phyloP scores from a whole-genome alignment of 2,113 vertebrate genomes.

The Grammomys dolichurus region DNA sequence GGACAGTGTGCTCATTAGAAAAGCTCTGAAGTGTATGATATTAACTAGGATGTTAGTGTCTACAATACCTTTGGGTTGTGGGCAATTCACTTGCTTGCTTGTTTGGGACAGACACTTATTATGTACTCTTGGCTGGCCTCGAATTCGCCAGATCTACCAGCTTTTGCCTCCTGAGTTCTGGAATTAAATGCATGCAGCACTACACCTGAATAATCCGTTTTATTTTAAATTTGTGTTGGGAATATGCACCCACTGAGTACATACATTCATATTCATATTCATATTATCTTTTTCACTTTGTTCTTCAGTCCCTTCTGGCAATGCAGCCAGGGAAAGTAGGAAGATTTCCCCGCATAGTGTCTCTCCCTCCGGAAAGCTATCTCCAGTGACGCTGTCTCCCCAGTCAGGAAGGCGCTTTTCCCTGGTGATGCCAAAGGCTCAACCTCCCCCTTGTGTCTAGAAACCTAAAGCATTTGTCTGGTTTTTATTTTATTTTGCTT shows the following conservation, averaged over 20 bases:
- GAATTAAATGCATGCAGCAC: neutral
- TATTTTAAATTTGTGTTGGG: neutral
- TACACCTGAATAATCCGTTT: neutral
- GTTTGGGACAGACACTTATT: neutral
- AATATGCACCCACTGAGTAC: neutral
- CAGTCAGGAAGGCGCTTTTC: neutral
- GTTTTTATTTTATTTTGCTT: too few relatives aligned
- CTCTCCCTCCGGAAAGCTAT: neutral
- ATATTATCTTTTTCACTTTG: neutral
- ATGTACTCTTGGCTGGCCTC: neutral
- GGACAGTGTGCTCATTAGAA: too few relatives aligned
- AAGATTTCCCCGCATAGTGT: fast-evolving
- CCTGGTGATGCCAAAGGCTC: neutral
- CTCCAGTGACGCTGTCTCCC: neutral
- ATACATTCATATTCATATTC: neutral
- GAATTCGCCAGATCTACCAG: neutral
- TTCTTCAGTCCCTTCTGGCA: neutral
- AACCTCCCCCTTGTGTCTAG: neutral
- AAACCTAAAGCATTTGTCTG: neutral
- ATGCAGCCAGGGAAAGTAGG: neutral
- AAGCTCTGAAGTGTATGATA: neutral
- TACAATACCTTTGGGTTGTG: neutral
- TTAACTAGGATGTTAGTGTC: neutral
- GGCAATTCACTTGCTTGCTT: neutral
- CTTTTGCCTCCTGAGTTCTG: neutral